phyloP scores from a whole-genome alignment of 2,113 vertebrate species.

The Felis chaus region DNA sequence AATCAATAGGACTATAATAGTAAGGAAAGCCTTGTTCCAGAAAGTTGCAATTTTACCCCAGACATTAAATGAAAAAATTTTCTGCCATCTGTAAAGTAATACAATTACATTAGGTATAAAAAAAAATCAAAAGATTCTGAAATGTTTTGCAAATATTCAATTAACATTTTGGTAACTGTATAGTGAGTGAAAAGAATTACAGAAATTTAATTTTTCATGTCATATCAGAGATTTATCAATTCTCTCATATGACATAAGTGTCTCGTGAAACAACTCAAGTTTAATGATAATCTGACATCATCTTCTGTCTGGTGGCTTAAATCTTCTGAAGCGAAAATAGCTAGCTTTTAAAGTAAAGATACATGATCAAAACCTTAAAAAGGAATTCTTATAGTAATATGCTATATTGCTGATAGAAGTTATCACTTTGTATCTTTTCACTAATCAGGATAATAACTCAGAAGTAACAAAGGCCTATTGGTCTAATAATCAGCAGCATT shows the following conservation, averaged over 20 bases:
- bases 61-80: conserved; percentile 90
- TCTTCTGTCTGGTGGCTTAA: neutral
- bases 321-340: conserved; percentile 15
- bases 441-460: neutral
- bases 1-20: conserved; percentile 94
- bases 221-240: neutral
- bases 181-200: neutral
- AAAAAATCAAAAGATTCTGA: conserved; percentile 27
- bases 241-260: neutral
- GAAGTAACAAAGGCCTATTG: conserved; percentile 26
- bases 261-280: conserved; percentile 43
- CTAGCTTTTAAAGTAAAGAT: conserved; percentile 41
- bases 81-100: conserved; percentile 91
- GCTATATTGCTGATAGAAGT: neutral
- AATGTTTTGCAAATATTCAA: conserved; percentile 37
- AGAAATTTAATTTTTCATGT: conserved; percentile 49
- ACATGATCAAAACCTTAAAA: neutral
- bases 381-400: conserved; percentile 29
- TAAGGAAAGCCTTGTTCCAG: conserved; percentile 95
- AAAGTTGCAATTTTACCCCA: conserved; percentile 92
- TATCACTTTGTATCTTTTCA: neutral
- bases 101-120: conserved; percentile 8
- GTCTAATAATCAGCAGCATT: neutral
- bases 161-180: conserved; percentile 36
- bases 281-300: conserved; percentile 32